These are phyloP conservation scores for Tupaia tana DNA, from an alignment of 2,113 vertebrate genomes.

Conservation along the genomic window DNA sequence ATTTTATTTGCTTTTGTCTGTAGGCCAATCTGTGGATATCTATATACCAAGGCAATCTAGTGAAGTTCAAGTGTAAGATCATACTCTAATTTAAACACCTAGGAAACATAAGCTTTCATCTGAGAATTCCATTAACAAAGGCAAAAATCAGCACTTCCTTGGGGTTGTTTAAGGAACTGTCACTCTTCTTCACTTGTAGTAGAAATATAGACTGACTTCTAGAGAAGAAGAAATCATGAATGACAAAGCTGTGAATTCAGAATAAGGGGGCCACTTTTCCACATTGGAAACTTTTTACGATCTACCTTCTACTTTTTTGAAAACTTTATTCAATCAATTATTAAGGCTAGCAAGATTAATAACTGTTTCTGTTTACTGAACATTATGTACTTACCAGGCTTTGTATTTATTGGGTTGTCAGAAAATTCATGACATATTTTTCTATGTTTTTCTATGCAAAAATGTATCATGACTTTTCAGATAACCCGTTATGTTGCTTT, in stretches of 20 bases:
- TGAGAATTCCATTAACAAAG: neutral
- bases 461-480: too few relatives aligned
- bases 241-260: neutral
- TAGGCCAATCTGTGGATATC: neutral
- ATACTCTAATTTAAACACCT: neutral
- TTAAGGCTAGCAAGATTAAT: neutral
- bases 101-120: neutral
- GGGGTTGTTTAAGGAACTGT: neutral
- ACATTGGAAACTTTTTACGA: neutral
- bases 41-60: neutral
- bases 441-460: too few relatives aligned
- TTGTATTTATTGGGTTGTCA: neutral
- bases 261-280: neutral
- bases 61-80: neutral
- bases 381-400: neutral
- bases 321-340: constrained; percentile 8
- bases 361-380: constrained; percentile 13
- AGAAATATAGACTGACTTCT: neutral
- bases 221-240: neutral
- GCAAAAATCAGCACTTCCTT: neutral
- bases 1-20: neutral
- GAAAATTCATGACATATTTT: too few relatives aligned
- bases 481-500: neutral
- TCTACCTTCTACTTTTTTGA: constrained; percentile 11
- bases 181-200: neutral